These are phyloP conservation scores for Epinotia bilunana DNA, from an alignment of 2,888 invertebrate genomes.

Conservation along the genomic window DNA sequence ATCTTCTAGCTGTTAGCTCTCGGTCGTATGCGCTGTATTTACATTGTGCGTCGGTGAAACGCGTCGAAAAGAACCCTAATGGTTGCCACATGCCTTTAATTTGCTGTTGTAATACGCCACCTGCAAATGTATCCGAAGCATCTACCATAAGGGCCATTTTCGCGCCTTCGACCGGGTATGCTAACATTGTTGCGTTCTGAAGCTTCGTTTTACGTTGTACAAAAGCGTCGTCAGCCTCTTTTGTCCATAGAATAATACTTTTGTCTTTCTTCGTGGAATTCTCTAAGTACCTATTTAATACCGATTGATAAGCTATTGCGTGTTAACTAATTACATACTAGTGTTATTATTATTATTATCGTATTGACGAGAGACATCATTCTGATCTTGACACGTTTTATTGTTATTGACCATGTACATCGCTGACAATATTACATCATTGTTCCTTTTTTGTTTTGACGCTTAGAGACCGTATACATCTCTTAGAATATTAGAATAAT, in stretches of 20 bases:
- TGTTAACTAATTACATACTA: too few relatives aligned
- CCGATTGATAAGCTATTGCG: not conserved
- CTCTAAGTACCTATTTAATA: not conserved
- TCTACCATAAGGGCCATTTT: conserved; percentile 47
- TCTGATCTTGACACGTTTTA: too few relatives aligned
- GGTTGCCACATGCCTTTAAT: conserved; percentile 3
- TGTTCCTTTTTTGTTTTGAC: too few relatives aligned
- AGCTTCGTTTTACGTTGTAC: too few relatives aligned
- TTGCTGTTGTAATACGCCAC: conserved; percentile 9
- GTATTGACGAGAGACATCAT: too few relatives aligned
- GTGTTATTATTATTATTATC: too few relatives aligned
- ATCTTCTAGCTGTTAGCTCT: too few relatives aligned
- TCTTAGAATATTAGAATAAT: too few relatives aligned
- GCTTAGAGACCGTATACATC: too few relatives aligned
- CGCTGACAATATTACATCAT: too few relatives aligned
- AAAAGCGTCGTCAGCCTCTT: conserved; percentile 24
- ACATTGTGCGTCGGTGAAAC: conserved; percentile 16
- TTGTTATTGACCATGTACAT: too few relatives aligned
- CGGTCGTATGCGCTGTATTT: too few relatives aligned
- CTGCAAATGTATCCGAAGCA: conserved; percentile 1
- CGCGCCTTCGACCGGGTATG: conserved; percentile 46
- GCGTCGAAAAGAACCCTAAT: conserved; percentile 6
- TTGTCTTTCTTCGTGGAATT: not conserved
- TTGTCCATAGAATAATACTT: not conserved
- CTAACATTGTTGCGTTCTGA: conserved; percentile 38